Conservation (phyloP, 2,113 vertebrate genomes). For the Poecile atricapillus region DNA sequence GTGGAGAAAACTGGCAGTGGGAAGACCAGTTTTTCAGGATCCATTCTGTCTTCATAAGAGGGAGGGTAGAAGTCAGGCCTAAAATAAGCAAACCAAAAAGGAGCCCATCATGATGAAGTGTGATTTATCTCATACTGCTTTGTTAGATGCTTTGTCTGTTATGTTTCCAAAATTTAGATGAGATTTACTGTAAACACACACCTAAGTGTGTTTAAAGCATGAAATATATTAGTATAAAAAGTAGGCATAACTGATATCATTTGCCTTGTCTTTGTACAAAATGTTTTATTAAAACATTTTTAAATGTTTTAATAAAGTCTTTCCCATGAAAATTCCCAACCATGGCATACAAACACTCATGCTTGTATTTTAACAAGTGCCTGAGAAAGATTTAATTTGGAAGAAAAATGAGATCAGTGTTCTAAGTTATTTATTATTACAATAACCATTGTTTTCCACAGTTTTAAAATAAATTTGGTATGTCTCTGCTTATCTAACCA, state of each 20-base stretch:
- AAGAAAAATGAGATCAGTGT: background rate
- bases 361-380: background rate
- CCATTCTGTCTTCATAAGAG: constrained; percentile 78
- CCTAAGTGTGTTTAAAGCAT: background rate
- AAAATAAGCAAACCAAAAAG: background rate
- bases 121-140: background rate
- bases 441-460: background rate
- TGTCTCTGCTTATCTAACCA: constrained; percentile 27
- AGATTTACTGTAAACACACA: background rate
- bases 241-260: background rate
- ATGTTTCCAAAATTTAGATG: background rate
- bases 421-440: background rate
- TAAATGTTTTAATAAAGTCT: background rate
- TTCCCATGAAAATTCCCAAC: background rate
- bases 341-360: background rate
- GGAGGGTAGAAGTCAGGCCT: constrained; percentile 81
- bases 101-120: background rate
- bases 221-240: background rate
- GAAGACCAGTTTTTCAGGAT: constrained; percentile 3
- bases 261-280: background rate
- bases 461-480: background rate
- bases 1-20: background rate
- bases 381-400: background rate
- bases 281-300: background rate
- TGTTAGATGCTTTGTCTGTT: background rate